Evolutionary conservation across 2,888 invertebrate species (phyloP), one percentile per base, ranked within the genome.

Genomic region (Pachycephus smyrnensis): DNA sequence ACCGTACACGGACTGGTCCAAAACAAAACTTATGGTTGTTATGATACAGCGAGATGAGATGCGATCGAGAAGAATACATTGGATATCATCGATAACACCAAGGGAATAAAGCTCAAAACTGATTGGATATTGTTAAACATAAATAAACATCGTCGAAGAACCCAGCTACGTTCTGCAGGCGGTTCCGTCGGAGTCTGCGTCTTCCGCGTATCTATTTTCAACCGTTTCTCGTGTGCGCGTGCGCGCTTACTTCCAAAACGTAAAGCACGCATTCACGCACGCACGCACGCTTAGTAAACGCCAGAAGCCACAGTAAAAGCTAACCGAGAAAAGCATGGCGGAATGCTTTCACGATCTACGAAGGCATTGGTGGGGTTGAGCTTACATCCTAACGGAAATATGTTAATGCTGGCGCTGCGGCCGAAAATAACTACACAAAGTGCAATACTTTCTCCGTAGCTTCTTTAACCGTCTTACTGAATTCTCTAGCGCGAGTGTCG

Each of bases 381-480:
- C 74, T 74, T 35, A 35, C 74, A 73, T 75, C 55, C 79, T 84
- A 81, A 81, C 83, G 85, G 82, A 84, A 85, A 87, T 86, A 85
- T 83, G 83, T 80, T 71, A 71, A 71, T 71, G 71, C 71, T 15
- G 55, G 55, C 82, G 86, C 82, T 80, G 82, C 86, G 76, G 84
- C 84, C 87, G 82, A 87, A 87, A 87, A 87, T 87, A 87, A 85
- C 83, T 82, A 80, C 79, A 79, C 76, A 31, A 80, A 75, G 79
- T 79, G 77, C 77, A 81, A 73, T 73, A n/a, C 75, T 68, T 23
- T 75, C 76, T 68, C 76, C 79, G 68, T 76, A 40, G 30, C 40
- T 71, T 71, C 71, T 31, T 71, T 71, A 55, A 55, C 55, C 55
- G 55, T 55, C 55, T 55, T 23, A 55, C 55, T 55, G 55, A 55